Evolutionary conservation across 2,797 vertebrate genomes (phyloP).

Genomic region (Neosilurus hyrtlii): DNA sequence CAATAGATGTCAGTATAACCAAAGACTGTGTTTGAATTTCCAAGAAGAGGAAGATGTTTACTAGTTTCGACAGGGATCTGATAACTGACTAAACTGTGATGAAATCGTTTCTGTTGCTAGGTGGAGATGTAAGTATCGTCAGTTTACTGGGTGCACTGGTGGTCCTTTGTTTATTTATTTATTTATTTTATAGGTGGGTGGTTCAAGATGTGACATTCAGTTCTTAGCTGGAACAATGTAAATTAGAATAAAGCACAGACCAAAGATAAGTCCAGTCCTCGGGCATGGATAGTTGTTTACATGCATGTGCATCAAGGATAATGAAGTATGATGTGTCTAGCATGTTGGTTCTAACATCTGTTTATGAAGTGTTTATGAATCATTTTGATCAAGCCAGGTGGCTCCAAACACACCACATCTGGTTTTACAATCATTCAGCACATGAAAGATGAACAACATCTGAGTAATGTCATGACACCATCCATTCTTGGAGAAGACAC

Average conservation of each 20-base stretch:
- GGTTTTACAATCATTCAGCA: background rate
- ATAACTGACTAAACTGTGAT: background rate
- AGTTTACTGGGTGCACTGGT: background rate
- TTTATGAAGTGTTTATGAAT: background rate
- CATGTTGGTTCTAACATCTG: background rate
- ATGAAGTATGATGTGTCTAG: background rate
- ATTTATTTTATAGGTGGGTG: background rate
- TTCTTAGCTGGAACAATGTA: background rate
- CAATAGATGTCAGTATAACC: constrained; percentile 39
- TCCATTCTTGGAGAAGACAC: background rate
- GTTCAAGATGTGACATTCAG: background rate
- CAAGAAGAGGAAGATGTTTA: background rate
- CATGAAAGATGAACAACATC: constrained; percentile 10
- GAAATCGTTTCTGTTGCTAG: background rate
- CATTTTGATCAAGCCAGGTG: background rate
- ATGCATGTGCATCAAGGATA: background rate
- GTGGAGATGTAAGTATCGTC: background rate
- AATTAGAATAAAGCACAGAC: background rate
- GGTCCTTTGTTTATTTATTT: background rate
- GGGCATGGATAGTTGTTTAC: background rate
- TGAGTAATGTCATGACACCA: background rate
- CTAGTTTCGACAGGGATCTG: background rate
- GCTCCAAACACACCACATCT: background rate
- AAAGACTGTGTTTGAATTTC: background rate
- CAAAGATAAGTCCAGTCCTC: background rate